phyloP scores from a whole-genome alignment of 2,113 vertebrate genomes.

The Psilopogon haemacephalus region DNA sequence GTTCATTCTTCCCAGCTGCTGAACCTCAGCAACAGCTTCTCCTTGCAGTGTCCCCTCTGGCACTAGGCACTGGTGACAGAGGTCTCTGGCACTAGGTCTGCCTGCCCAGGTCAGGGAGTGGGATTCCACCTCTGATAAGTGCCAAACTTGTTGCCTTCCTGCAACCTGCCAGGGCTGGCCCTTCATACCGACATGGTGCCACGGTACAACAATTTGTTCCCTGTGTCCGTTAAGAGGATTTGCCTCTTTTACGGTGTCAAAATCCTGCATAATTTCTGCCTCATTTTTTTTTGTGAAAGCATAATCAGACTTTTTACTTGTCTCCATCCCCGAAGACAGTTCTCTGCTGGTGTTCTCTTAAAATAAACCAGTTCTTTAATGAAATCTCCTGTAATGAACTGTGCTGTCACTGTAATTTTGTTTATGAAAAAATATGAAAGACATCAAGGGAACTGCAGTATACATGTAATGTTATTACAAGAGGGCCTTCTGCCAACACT shows the following conservation, averaged over 20 bases:
- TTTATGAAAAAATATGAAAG: slow-evolving; percentile 67
- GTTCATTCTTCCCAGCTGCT: background rate
- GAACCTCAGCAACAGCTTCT: background rate
- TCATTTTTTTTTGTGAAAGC: slow-evolving; percentile 44
- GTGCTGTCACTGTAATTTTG: slow-evolving; percentile 52
- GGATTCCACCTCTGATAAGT: background rate
- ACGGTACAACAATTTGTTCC: slow-evolving; percentile 42
- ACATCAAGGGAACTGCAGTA: slow-evolving; percentile 41
- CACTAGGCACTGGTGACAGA: rapidly evolving
- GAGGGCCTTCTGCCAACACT: slow-evolving; percentile 52
- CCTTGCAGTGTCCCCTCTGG: rapidly evolving
- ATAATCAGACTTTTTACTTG: background rate
- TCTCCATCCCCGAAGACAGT: slow-evolving; percentile 39
- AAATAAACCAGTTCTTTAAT: slow-evolving; percentile 55
- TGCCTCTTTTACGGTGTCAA: slow-evolving; percentile 53
- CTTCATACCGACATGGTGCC: slow-evolving; percentile 10
- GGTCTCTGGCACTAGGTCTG: too few relatives aligned
- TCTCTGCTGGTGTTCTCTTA: slow-evolving; percentile 53
- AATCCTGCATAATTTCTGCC: slow-evolving; percentile 68
- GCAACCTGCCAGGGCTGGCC: background rate
- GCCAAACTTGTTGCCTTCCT: background rate
- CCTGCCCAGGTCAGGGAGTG: rapidly evolving
- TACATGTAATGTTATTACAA: slow-evolving; percentile 57
- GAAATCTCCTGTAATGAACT: slow-evolving; percentile 63
- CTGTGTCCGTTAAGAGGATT: slow-evolving; percentile 60